Conservation (phyloP, 2,888 invertebrate species). For the Cheilosia vernalis region DNA sequence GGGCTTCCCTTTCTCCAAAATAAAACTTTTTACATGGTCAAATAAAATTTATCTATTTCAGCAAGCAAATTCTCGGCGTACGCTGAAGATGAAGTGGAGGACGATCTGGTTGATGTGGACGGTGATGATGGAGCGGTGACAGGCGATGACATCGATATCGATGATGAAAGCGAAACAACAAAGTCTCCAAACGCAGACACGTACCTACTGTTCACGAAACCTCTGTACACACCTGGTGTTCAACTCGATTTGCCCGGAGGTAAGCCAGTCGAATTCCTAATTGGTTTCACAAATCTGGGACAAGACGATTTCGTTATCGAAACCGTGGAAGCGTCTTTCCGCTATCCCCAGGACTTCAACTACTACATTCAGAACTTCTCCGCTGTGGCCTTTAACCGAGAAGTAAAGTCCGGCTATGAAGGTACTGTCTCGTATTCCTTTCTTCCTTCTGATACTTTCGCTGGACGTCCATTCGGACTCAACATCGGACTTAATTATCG, state of each 20-base stretch:
- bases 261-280: constrained; percentile 95
- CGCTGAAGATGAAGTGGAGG: constrained; percentile 85
- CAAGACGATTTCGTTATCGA: constrained; percentile 95
- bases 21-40: neutral
- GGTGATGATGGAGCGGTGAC: constrained; percentile 87
- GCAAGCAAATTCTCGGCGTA: constrained; percentile 85
- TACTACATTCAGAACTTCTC: constrained; percentile 99
- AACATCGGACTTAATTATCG: constrained; percentile 96
- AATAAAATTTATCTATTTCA: constrained; percentile 77
- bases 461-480: constrained; percentile 97
- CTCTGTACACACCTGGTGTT: constrained; percentile 86
- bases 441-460: constrained; percentile 97
- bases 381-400: constrained; percentile 92
- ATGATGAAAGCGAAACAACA: constrained; percentile 85
- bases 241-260: constrained; percentile 91
- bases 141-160: constrained; percentile 85
- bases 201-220: constrained; percentile 94
- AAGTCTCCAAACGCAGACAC: constrained; percentile 97
- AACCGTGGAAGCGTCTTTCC: constrained; percentile 97
- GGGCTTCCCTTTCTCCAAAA: constrained; percentile 31
- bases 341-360: constrained; percentile 99
- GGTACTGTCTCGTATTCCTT: constrained; percentile 98
- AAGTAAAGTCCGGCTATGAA: constrained; percentile 95
- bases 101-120: constrained; percentile 88
- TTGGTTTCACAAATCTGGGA: constrained; percentile 98